Evolutionary conservation across 2,797 vertebrate species (phyloP).

Genomic region (Cercopithecus neglectus): DNA sequence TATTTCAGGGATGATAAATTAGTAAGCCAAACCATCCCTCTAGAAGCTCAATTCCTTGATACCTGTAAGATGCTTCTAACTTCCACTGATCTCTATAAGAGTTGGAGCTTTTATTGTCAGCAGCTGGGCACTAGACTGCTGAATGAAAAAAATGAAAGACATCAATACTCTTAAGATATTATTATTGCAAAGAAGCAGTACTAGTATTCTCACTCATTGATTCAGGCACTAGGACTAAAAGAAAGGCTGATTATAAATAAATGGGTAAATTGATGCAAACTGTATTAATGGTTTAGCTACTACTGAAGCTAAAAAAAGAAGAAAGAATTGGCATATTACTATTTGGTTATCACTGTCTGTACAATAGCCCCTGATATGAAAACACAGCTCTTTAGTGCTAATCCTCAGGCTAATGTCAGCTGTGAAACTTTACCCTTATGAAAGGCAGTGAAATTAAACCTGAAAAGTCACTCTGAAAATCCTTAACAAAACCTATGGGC

Average conservation of each 20-base stretch:
- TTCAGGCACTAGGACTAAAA: conserved; percentile 58
- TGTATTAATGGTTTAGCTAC: conserved; percentile 40
- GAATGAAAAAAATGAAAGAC: conserved; percentile 50
- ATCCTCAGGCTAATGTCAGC: conserved; percentile 46
- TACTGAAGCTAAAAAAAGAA: background rate
- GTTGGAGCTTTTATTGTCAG: conserved; percentile 54
- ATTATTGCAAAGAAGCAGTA: conserved; percentile 60
- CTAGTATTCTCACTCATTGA: conserved; percentile 57
- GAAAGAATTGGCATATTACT: conserved; percentile 32
- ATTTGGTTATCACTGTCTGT: conserved; percentile 51
- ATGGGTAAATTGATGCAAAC: conserved; percentile 61
- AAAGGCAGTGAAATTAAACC: conserved; percentile 56
- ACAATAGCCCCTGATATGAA: conserved; percentile 51
- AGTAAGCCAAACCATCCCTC: conserved; percentile 35
- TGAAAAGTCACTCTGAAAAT: conserved; percentile 42
- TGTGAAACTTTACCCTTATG: conserved; percentile 31
- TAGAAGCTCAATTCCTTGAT: conserved; percentile 46
- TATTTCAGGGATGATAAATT: conserved; percentile 31
- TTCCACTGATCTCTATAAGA: conserved; percentile 39
- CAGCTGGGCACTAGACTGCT: conserved; percentile 42
- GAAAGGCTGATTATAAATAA: conserved; percentile 67
- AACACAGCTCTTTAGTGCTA: conserved; percentile 49
- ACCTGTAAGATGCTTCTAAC: conserved; percentile 23
- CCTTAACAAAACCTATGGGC: conserved; percentile 34
- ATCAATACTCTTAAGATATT: conserved; percentile 59